Percentiles rank a stretch among this genome's conserved stretches.
phyloP scores from a whole-genome alignment of 1,140 invertebrate genomes.

The Brachionus rubens region DNA sequence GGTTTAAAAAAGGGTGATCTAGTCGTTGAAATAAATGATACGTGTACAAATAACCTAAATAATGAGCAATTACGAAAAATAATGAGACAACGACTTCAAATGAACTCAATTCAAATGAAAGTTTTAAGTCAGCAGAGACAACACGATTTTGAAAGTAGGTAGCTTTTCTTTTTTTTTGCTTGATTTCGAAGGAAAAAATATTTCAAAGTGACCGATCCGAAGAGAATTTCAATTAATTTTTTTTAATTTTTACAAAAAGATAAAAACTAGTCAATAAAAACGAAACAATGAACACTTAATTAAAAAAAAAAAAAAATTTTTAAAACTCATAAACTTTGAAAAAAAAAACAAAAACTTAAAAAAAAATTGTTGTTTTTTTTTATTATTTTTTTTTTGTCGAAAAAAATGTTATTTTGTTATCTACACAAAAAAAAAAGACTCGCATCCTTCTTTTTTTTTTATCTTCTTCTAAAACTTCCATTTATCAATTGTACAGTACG shows the following conservation, averaged over 20 bases:
- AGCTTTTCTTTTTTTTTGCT: conserved; percentile 14
- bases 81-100: conserved; percentile 40
- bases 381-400: no score
- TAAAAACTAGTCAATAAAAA: no score
- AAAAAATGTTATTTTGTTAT: no score
- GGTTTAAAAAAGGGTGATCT: conserved; percentile 40
- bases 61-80: conserved; percentile 41
- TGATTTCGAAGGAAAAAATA: no score
- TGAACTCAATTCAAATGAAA: conserved; percentile 42
- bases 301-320: conserved; percentile 3
- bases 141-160: conserved; percentile 36
- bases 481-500: no score
- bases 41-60: conserved; percentile 29
- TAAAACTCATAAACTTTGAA: no score
- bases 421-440: no score
- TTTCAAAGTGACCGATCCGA: background rate
- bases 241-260: no score
- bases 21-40: conserved; percentile 41
- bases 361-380: no score
- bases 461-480: no score
- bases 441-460: no score
- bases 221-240: conserved; percentile 32
- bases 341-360: no score
- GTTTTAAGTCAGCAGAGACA: conserved; percentile 24
- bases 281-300: background rate